Evolutionary conservation across 2,113 vertebrate genomes (phyloP).

Genomic region (Periophthalmus modestus): DNA sequence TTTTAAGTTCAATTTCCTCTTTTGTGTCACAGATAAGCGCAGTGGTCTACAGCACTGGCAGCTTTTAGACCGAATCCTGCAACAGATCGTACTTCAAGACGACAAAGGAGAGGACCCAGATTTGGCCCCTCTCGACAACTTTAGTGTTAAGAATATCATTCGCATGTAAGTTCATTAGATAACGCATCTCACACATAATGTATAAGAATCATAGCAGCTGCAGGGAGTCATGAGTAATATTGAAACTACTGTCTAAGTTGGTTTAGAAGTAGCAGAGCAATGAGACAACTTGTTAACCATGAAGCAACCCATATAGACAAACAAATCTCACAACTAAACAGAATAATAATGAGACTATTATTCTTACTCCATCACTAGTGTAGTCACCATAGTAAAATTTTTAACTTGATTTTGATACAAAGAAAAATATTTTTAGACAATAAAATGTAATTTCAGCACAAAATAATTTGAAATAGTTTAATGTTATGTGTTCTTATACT

Average conservation of each 20-base stretch:
- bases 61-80: slow-evolving; percentile 93
- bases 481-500: too few species aligned
- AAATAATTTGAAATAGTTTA: background rate
- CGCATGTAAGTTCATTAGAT: slow-evolving; percentile 85
- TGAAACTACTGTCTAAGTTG: slow-evolving; percentile 18
- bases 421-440: too few species aligned
- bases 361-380: too few species aligned
- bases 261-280: slow-evolving; percentile 15
- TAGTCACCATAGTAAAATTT: too few species aligned
- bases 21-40: slow-evolving; percentile 83
- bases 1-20: background rate
- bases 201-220: slow-evolving; percentile 3
- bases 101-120: slow-evolving; percentile 93
- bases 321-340: background rate
- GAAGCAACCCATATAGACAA: slow-evolving; percentile 33
- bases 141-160: slow-evolving; percentile 95
- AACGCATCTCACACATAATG: background rate
- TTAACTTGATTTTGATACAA: too few species aligned
- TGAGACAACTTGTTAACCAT: slow-evolving; percentile 42
- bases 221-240: slow-evolving; percentile 25
- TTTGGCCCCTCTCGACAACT: slow-evolving; percentile 89
- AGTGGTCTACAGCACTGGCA: slow-evolving; percentile 93
- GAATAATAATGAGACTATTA: background rate
- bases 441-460: background rate
- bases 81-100: slow-evolving; percentile 95